Evolutionary conservation across 2,797 vertebrate genomes (phyloP).

Genomic region (Anomalospiza imberbis): DNA sequence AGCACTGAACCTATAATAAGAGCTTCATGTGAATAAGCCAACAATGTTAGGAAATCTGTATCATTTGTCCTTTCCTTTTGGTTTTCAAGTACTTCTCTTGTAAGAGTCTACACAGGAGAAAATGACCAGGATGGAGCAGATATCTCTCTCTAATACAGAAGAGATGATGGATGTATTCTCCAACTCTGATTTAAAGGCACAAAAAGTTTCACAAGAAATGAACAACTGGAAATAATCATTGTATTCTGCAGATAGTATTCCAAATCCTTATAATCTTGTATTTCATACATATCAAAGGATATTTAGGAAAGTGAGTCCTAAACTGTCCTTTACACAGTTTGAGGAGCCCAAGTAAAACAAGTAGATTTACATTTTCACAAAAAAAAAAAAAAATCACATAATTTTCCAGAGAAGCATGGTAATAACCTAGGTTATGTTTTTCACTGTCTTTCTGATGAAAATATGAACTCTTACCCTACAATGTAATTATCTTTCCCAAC

Average conservation of each 20-base stretch:
- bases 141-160: neutral
- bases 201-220: neutral
- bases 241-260: neutral
- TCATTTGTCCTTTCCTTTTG: neutral
- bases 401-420: neutral
- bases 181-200: neutral
- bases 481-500: neutral
- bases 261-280: neutral
- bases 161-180: neutral
- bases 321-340: neutral
- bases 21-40: neutral
- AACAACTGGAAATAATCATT: neutral
- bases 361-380: neutral
- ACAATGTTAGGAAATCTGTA: neutral
- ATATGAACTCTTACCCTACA: neutral
- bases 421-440: neutral
- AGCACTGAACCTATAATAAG: neutral
- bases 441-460: neutral
- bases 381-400: neutral
- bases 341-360: neutral
- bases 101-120: neutral
- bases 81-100: neutral
- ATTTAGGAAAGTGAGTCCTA: neutral
- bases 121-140: neutral
- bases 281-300: neutral